A percentile compares a stretch with the other conserved stretches of the same genome.
phyloP scores from a whole-genome alignment of 2,113 vertebrate species.

The Actinemys pallida region DNA sequence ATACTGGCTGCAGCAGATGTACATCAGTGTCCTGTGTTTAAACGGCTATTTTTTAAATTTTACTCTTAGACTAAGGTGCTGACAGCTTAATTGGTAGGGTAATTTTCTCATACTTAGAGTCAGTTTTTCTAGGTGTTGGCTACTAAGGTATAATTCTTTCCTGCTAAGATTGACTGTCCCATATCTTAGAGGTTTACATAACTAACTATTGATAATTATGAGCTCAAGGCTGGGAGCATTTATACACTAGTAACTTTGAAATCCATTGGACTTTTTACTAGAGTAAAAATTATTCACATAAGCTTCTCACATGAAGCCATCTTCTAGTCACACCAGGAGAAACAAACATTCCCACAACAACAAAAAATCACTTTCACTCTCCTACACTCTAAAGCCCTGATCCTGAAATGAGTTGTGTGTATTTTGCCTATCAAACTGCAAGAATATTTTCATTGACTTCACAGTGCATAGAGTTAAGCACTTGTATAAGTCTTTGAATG shows the following conservation, averaged over 20 bases:
- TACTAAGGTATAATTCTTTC: not conserved
- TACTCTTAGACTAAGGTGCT: fast-evolving
- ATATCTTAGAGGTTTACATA: not conserved
- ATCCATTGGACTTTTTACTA: not conserved
- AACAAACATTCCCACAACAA: not conserved
- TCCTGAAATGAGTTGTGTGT: not conserved
- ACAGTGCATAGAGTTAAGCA: not conserved
- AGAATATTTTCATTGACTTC: not conserved
- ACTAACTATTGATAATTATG: not conserved
- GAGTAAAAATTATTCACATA: not conserved
- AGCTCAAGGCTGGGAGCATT: not conserved
- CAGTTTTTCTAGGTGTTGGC: not conserved
- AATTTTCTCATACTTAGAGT: not conserved
- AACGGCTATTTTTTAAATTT: not conserved
- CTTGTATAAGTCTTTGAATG: not conserved
- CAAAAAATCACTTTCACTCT: not conserved
- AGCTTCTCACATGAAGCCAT: not conserved
- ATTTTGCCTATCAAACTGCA: not conserved
- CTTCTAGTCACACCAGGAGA: not conserved
- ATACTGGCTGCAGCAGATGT: not conserved
- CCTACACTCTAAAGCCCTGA: not conserved
- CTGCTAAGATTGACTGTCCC: not conserved
- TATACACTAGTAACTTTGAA: not conserved
- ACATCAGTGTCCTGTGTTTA: not conserved
- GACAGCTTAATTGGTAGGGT: not conserved